Conservation (phyloP, 2,113 vertebrate genomes). For the Turnix velox region DNA sequence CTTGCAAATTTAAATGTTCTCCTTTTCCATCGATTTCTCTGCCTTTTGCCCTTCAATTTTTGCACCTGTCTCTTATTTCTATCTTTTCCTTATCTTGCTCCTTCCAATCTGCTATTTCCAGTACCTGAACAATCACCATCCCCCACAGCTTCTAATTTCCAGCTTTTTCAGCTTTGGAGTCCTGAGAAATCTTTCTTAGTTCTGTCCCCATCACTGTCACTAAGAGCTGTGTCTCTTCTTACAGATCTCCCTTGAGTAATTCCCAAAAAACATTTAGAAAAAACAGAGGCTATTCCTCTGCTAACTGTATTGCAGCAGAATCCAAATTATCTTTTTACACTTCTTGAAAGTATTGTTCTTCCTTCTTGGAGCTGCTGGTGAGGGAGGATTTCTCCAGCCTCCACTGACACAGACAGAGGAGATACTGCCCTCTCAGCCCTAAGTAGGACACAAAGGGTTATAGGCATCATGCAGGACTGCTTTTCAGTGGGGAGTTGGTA, state of each 20-base stretch:
- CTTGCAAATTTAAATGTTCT: slow-evolving; percentile 30
- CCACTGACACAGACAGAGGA: not conserved
- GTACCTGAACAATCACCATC: not conserved
- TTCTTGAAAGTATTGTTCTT: not conserved
- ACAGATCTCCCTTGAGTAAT: not conserved
- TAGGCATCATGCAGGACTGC: not conserved
- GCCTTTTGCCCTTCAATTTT: not conserved
- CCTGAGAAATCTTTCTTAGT: not conserved
- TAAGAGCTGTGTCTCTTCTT: not conserved
- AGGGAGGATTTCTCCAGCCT: not conserved
- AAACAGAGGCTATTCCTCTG: not conserved
- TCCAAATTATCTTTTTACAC: not conserved
- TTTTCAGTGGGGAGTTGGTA: not conserved
- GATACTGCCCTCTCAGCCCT: not conserved
- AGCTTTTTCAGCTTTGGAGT: not conserved
- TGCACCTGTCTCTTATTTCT: not conserved
- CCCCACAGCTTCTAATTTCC: not conserved
- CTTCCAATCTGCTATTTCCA: not conserved
- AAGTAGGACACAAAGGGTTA: not conserved
- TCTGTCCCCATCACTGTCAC: not conserved
- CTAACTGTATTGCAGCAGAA: not conserved
- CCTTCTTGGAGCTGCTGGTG: not conserved
- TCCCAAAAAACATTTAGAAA: not conserved
- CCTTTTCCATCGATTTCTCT: not conserved
- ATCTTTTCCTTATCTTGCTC: not conserved